Percentiles rank a stretch among this genome's conserved stretches.
Evolutionary conservation across 2,888 invertebrate species (phyloP).

Genomic region (Pollenia labialis): DNA sequence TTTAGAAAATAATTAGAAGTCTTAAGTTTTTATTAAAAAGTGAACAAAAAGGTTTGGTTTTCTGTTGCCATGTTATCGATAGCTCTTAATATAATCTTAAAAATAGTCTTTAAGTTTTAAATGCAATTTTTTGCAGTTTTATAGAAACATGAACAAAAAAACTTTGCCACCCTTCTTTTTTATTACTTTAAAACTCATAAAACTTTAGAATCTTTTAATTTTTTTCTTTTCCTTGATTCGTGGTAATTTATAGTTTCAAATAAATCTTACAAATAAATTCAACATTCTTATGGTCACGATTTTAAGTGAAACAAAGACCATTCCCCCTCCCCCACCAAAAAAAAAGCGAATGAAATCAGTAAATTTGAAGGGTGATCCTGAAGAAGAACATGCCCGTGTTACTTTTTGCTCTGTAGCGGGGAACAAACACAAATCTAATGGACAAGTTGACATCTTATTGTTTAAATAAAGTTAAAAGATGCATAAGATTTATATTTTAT

Average conservation of each 20-base stretch:
- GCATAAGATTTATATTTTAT: slow-evolving; percentile 63
- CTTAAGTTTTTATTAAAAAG: too few relatives aligned
- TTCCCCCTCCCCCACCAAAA: background rate
- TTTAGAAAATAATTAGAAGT: too few relatives aligned
- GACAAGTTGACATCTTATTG: slow-evolving; percentile 68
- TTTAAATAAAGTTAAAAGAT: slow-evolving; percentile 68
- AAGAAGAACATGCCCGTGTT: slow-evolving; percentile 15
- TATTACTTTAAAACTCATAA: slow-evolving; percentile 1
- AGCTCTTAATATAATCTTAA: too few relatives aligned
- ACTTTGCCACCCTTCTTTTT: background rate
- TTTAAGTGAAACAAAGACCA: slow-evolving; percentile 33
- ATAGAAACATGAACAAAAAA: background rate
- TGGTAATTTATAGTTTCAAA: slow-evolving; percentile 53
- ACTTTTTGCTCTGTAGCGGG: slow-evolving; percentile 28
- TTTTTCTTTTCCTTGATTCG: slow-evolving; percentile 34
- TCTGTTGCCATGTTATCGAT: too few relatives aligned
- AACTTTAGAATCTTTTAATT: background rate
- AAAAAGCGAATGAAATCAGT: background rate
- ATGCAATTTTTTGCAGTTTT: too few relatives aligned
- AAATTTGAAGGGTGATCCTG: background rate
- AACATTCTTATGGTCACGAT: slow-evolving; percentile 39
- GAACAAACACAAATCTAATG: slow-evolving; percentile 39
- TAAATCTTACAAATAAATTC: slow-evolving; percentile 47
- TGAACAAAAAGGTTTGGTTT: too few relatives aligned
- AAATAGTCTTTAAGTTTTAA: too few relatives aligned